A percentile compares a stretch with the other conserved stretches of the same genome.
phyloP scores from a whole-genome alignment of 2,888 invertebrate genomes.

The Hypolimnas misippus region DNA sequence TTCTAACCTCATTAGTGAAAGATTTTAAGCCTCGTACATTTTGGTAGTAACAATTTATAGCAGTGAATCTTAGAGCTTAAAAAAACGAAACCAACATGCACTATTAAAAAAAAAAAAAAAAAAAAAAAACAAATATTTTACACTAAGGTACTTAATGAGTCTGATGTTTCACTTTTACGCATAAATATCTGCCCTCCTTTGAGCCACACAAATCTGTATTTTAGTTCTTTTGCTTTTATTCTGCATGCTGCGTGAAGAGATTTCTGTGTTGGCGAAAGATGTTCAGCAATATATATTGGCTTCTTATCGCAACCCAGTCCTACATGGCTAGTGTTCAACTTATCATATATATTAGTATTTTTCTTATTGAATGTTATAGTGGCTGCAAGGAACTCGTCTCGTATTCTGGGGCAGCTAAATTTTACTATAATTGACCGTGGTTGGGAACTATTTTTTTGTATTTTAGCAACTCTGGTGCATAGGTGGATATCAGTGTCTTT shows the following conservation, averaged over 20 bases:
- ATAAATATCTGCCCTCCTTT: constrained; percentile 17
- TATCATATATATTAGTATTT: constrained; percentile 20
- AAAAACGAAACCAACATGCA: too few species aligned
- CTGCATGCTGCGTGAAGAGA: constrained; percentile 41
- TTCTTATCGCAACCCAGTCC: constrained; percentile 37
- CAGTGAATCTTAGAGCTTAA: too few species aligned
- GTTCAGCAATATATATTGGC: too few species aligned
- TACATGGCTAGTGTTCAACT: constrained; percentile 37
- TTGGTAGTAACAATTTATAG: too few species aligned
- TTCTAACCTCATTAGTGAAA: too few species aligned
- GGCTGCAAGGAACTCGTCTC: constrained; percentile 21
- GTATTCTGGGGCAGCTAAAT: constrained; percentile 15
- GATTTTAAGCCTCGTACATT: too few species aligned
- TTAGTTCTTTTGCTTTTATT: constrained; percentile 22
- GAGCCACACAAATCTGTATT: constrained; percentile 27
- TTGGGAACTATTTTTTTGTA: constrained; percentile 6
- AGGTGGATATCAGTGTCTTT: constrained; percentile 11
- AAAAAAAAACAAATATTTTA: too few species aligned
- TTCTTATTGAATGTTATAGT: constrained; percentile 14
- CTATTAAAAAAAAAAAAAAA: too few species aligned
- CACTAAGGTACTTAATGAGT: too few species aligned
- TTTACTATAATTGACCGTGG: constrained; percentile 11
- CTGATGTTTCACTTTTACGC: constrained; percentile 17
- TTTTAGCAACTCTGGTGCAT: constrained; percentile 14
- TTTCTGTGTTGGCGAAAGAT: constrained; percentile 39